Conservation (phyloP, 2,113 vertebrate genomes). For the Heptranchias perlo region DNA sequence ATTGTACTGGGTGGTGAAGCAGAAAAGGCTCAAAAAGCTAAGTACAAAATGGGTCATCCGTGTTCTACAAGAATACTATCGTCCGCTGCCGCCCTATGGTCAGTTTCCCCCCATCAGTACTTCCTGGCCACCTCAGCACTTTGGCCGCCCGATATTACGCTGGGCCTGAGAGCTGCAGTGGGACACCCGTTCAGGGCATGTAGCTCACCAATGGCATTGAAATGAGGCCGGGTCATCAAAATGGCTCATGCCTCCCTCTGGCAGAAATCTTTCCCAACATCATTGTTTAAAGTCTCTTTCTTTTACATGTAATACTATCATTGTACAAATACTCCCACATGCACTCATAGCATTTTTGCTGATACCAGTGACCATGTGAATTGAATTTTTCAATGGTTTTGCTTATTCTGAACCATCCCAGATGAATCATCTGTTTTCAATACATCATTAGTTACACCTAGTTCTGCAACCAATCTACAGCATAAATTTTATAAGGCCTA, state of each 20-base stretch:
- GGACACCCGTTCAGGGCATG: neutral
- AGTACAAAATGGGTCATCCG: neutral
- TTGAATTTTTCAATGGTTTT: neutral
- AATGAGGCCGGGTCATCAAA: neutral
- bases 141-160: neutral
- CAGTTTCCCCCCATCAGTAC: too few relatives aligned
- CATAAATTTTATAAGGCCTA: neutral
- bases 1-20: neutral
- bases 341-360: neutral
- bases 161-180: neutral
- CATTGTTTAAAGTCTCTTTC: neutral
- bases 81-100: neutral
- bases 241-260: neutral
- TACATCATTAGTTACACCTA: neutral
- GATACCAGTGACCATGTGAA: neutral
- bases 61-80: neutral
- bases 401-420: neutral
- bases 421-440: neutral
- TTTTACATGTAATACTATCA: neutral
- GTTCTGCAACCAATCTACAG: neutral
- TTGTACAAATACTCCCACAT: neutral
- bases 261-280: neutral
- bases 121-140: neutral
- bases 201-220: neutral
- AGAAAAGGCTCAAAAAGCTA: neutral